phyloP scores from a whole-genome alignment of 2,888 invertebrate species.

The Agrochola litura region DNA sequence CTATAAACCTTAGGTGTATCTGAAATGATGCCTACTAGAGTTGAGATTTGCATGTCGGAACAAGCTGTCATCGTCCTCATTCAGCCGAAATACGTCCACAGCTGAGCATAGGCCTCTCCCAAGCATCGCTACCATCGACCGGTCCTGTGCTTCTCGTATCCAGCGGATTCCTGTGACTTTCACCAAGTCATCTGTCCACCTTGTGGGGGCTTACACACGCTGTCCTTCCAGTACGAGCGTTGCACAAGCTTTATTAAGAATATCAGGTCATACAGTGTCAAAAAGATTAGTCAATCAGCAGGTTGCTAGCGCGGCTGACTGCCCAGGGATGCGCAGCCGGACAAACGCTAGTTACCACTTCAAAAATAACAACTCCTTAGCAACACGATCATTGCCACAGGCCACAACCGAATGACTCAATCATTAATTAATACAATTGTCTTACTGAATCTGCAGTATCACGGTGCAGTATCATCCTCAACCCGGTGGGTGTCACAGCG shows the following conservation, averaged over 20 bases:
- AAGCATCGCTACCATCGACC: not conserved
- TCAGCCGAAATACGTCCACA: not conserved
- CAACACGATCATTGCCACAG: slow-evolving; percentile 24
- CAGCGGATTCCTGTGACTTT: not conserved
- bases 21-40: not conserved
- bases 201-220: too few species aligned
- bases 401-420: slow-evolving; percentile 32
- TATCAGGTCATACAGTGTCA: not conserved
- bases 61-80: not conserved
- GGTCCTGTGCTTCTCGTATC: not conserved
- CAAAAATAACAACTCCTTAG: slow-evolving; percentile 5
- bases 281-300: not conserved
- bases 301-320: not conserved
- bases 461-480: slow-evolving; percentile 41
- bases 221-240: not conserved
- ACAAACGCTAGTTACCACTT: not conserved
- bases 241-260: not conserved
- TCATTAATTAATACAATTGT: slow-evolving; percentile 49
- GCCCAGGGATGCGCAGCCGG: not conserved
- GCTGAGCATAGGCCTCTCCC: not conserved
- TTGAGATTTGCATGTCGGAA: not conserved
- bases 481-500: slow-evolving; percentile 51
- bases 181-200: not conserved
- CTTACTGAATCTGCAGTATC: slow-evolving; percentile 51
- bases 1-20: not conserved